These are phyloP conservation scores for Anolis apletophallus DNA, from an alignment of 2,797 vertebrate genomes.

Conservation along the genomic window DNA sequence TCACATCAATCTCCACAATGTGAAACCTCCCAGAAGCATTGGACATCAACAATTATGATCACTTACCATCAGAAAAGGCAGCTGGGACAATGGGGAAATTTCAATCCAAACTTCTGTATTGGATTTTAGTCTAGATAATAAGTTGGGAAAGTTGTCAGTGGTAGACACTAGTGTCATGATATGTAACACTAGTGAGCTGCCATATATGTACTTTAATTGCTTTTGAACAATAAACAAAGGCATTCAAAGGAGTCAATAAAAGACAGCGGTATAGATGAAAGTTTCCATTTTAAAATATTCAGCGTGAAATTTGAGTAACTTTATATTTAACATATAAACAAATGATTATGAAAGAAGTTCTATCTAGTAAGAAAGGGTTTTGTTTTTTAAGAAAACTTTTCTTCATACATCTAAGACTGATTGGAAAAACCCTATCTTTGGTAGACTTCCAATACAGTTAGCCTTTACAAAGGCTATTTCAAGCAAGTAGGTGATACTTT, in stretches of 20 bases:
- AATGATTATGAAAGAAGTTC: background rate
- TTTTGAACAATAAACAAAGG: background rate
- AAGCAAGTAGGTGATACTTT: background rate
- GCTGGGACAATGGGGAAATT: background rate
- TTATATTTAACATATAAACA: background rate
- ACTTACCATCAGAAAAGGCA: background rate
- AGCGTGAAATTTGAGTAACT: too few species aligned
- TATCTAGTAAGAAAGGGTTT: background rate
- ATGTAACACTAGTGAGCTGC: background rate
- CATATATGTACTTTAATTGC: background rate
- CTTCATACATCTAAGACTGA: too few species aligned
- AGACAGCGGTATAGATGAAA: background rate
- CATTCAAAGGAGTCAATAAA: background rate
- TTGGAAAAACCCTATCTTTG: background rate
- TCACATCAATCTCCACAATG: background rate
- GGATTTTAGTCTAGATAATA: background rate
- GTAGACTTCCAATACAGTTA: background rate
- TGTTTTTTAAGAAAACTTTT: too few species aligned
- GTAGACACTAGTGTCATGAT: background rate
- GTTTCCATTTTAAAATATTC: background rate
- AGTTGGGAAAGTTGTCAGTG: background rate
- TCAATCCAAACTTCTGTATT: too few species aligned
- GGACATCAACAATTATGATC: background rate
- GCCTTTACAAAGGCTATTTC: background rate
- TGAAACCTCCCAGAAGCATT: background rate